Percentiles rank a stretch among this genome's conserved stretches.
Evolutionary conservation across 2,888 invertebrate species (phyloP).

Genomic region (Rhodophaea formosa): DNA sequence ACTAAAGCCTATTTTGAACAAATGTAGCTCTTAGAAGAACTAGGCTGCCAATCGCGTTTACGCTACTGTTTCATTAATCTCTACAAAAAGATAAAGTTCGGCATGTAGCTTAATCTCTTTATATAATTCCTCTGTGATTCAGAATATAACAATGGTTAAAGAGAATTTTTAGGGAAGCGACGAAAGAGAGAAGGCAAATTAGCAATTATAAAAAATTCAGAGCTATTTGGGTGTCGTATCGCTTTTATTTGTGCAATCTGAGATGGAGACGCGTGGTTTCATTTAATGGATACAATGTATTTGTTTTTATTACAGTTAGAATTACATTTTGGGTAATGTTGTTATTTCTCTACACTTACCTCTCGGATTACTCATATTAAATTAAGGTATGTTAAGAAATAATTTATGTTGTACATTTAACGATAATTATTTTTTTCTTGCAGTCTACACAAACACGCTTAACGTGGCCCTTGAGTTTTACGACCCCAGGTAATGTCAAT

Average conservation of each 20-base stretch:
- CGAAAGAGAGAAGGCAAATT: conserved; percentile 60
- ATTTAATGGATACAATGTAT: conserved; percentile 4
- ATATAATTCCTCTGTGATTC: conserved; percentile 25
- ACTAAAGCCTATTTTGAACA: too few species aligned
- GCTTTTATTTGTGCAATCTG: conserved; percentile 53
- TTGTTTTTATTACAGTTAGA: not conserved
- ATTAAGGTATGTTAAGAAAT: too few species aligned
- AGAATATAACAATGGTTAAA: conserved; percentile 60
- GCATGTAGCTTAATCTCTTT: not conserved
- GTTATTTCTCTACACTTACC: not conserved
- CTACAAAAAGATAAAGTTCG: too few species aligned
- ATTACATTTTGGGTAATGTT: not conserved
- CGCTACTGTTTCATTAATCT: too few species aligned
- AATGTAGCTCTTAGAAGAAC: too few species aligned
- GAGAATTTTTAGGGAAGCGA: conserved; percentile 40
- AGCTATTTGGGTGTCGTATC: conserved; percentile 57
- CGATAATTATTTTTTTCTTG: too few species aligned
- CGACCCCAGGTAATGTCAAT: too few species aligned
- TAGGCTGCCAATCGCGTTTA: too few species aligned
- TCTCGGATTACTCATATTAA: too few species aligned
- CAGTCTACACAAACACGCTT: too few species aligned
- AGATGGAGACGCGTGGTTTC: conserved; percentile 28
- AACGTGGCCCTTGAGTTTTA: too few species aligned
- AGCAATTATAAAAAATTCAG: conserved; percentile 75
- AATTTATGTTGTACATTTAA: too few species aligned